These are phyloP conservation scores for Strigamia transsilvanica DNA, from an alignment of 2,888 invertebrate genomes.

Conservation along the genomic window DNA sequence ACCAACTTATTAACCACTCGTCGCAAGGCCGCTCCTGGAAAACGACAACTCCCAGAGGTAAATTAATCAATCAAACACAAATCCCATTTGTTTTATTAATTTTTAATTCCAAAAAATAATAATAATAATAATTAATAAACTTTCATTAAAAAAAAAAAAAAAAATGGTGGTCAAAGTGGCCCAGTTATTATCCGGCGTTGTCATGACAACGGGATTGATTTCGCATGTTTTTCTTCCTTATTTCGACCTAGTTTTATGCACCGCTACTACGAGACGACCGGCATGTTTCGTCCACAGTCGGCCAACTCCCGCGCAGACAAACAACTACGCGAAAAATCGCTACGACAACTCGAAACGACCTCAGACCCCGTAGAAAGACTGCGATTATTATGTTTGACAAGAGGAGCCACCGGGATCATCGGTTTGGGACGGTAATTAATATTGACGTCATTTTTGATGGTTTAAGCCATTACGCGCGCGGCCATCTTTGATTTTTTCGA, in stretches of 20 bases:
- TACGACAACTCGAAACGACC: conserved; percentile 70
- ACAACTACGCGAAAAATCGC: conserved; percentile 79
- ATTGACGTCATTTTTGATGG: not conserved
- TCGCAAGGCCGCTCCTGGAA: too few relatives aligned
- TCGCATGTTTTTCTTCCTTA: not conserved
- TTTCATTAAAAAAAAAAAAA: too few relatives aligned
- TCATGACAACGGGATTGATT: not conserved
- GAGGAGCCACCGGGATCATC: conserved; percentile 88
- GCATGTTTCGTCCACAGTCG: conserved; percentile 70
- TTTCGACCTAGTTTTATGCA: not conserved
- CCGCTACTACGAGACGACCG: too few relatives aligned
- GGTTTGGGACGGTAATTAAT: conserved; percentile 80
- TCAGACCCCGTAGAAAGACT: conserved; percentile 85
- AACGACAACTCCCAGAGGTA: too few relatives aligned
- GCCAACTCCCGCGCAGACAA: conserved; percentile 79
- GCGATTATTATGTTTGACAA: conserved; percentile 80
- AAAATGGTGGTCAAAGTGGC: not conserved
- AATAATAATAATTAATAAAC: too few relatives aligned
- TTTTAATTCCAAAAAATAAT: too few relatives aligned
- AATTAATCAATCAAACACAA: too few relatives aligned
- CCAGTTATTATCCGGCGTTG: not conserved
- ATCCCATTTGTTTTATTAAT: too few relatives aligned
- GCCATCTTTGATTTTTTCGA: too few relatives aligned
- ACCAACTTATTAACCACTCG: too few relatives aligned
- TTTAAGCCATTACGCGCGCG: not conserved